Base-by-base conservation (phyloP, 2,888 invertebrate genomes). In the Acrobasis repandana region DNA sequence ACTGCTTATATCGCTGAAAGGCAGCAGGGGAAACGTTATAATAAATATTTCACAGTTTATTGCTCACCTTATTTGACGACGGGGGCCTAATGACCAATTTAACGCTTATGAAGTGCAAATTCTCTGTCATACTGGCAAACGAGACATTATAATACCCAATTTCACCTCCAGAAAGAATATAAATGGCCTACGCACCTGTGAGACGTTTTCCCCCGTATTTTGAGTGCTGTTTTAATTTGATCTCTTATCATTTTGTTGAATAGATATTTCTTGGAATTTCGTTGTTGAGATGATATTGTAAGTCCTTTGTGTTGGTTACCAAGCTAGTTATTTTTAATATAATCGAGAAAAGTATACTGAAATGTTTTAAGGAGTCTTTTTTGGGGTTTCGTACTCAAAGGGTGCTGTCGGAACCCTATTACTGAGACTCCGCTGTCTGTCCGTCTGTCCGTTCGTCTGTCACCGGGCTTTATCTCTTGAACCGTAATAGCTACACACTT, bases 61-160 rank as follows among this genome's bases (percentile, higher is more conserved):
- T 83, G 78, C 83, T 65, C 67, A 75, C 75, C 80, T 81, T 82
- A 84, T 84, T 83, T 80, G 80, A 77, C 80, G 77, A 82, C 75
- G 79, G 74, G 72, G 76, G 78, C 76, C 79, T 90, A 88, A 28
- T 28, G 28, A 28, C 28, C 28, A 28, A 28, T 90, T 90, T 89
- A 84, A 83, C 82, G 88, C 85, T 90, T 89, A 90, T 87, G 88
- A 88, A 89, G 90, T 89, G 88, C 87, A 90, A 90, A 90, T 90
- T 90, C 81, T 81, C 84, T 86, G 89, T 87, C 88, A 87, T 83
- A 84, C 83, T 81, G 78, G 73, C 80, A 83, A 88, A 87, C 83
- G 85, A 84, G 86, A 86, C 82, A 83, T 85, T 86, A 82, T 90
- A 84, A 90, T 86, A 86, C 81, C 83, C 87, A 87, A 90, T 90